Evolutionary conservation across 1,140 invertebrate genomes (phyloP), one percentile per base, ranked within the genome.

Genomic region (Drosophila ananassae): DNA sequence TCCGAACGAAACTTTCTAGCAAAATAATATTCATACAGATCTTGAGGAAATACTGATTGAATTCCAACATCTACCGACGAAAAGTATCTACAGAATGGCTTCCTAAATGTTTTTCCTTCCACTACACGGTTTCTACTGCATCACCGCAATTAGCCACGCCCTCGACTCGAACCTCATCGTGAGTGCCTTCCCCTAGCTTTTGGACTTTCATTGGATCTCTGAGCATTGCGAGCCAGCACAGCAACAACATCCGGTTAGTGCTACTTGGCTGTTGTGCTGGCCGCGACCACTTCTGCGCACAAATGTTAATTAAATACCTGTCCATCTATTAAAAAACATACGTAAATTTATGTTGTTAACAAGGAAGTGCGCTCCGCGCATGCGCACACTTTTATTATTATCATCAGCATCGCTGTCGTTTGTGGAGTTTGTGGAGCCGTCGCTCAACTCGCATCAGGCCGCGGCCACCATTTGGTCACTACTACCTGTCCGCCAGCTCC

Each of bases 241-340:
- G 39, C 54, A 13, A 56, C 56, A 5, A 84, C 73, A 87, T 84
- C 82, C 82, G 82, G 81, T 77, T 81, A 50, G 50, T 54, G 52
- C 44, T 21, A 37, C 47, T 73, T 58, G 48, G 46, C 39, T 12
- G 41, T 21, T 44, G 41, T 44, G 41, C 41, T 44, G 41, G 46
- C 30, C 48, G 46, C 60, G 58, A 32, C 66, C 48, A 60, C 73
- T 76, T 58, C 54, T 67, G 55, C 50, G 50, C 50, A 30, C 55
- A 66, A 89, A 84, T 84, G 83, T 84, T 89, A 89, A 89, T 89
- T 89, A 89, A 89, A 89, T 89, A 89, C 79, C 82, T 83, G 83
- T 89, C 79, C 72, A 72, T 69, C 83, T 81, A 87, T 89, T 79
- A 77, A 87, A 76, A 84, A 89, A 87, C 78, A 82, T 89, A 89